Conservation (phyloP, 2,113 vertebrate species). For the Elephantulus edwardii region DNA sequence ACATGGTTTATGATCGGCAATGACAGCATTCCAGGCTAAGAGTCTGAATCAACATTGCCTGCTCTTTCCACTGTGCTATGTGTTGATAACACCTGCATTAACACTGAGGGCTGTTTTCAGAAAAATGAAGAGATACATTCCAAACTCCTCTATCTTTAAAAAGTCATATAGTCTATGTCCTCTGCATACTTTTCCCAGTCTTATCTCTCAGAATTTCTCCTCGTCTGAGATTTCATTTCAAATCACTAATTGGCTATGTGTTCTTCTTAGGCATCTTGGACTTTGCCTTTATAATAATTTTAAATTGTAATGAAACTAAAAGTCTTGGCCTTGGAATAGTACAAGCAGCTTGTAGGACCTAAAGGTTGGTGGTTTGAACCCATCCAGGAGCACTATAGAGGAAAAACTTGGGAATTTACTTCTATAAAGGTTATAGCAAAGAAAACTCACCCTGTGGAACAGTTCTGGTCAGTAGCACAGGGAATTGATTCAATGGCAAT, state of each 20-base stretch:
- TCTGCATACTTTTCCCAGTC: background rate
- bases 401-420: background rate
- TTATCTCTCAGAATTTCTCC: background rate
- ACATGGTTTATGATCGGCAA: background rate
- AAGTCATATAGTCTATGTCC: background rate
- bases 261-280: background rate
- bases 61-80: background rate
- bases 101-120: background rate
- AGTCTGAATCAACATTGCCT: background rate
- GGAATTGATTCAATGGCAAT: background rate
- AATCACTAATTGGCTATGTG: background rate
- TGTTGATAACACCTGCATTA: background rate
- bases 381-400: background rate
- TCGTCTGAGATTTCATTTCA: background rate
- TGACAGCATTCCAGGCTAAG: background rate
- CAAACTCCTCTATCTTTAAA: background rate
- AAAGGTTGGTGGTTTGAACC: background rate
- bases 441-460: background rate
- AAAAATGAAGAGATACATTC: slow-evolving; percentile 31
- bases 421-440: background rate
- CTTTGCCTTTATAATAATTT: background rate
- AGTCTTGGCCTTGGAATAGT: background rate
- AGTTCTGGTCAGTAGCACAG: background rate
- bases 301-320: slow-evolving; percentile 16
- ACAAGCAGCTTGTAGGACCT: background rate